Conservation (phyloP, 2,888 invertebrate genomes). For the Napeogenes inachia region DNA sequence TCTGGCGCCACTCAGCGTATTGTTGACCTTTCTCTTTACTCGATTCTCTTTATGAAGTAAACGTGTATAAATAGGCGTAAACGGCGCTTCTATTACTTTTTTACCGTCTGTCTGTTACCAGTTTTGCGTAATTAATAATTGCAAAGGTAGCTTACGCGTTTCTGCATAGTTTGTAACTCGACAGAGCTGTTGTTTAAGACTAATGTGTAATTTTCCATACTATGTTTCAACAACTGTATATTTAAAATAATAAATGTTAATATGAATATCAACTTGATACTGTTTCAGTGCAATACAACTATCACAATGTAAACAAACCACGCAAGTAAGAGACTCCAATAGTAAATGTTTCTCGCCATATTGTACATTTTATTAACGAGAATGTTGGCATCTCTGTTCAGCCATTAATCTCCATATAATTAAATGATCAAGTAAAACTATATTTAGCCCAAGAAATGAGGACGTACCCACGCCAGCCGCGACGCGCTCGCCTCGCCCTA, state of each 20-base stretch:
- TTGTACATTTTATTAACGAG: constrained; percentile 63
- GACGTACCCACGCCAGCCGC: constrained; percentile 57
- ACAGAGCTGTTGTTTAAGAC: background rate
- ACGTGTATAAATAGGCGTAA: constrained; percentile 20
- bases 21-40: constrained; percentile 29
- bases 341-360: constrained; percentile 54
- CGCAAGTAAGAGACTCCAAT: constrained; percentile 33
- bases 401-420: constrained; percentile 76
- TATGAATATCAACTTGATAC: background rate
- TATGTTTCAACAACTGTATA: background rate
- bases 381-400: constrained; percentile 64
- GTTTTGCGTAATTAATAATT: constrained; percentile 30
- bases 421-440: constrained; percentile 76
- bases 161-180: background rate
- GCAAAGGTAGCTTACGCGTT: constrained; percentile 14
- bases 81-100: constrained; percentile 18
- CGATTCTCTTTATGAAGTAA: constrained; percentile 17
- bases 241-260: no score
- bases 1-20: constrained; percentile 28
- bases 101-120: constrained; percentile 20
- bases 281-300: constrained; percentile 7
- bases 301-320: constrained; percentile 35
- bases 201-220: constrained; percentile 1
- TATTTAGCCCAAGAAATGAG: constrained; percentile 73
- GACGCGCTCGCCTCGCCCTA: constrained; percentile 47